Percentiles rank a stretch among this genome's conserved stretches.
These are phyloP conservation scores for Drosophila flavopinicola DNA, from an alignment of 2,888 invertebrate species.

Conservation along the genomic window DNA sequence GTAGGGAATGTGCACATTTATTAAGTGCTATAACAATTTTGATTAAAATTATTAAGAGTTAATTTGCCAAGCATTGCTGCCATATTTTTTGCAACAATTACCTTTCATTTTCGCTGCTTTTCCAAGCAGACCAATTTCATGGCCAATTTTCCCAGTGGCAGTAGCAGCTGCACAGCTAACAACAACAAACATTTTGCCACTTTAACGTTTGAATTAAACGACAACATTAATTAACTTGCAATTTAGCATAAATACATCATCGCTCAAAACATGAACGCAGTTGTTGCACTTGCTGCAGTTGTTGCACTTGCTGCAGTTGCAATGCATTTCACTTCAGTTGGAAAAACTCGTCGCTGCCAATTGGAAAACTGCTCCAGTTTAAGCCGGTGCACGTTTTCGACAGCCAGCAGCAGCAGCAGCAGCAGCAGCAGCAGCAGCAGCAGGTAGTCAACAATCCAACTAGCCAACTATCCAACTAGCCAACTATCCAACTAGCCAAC, in stretches of 20 bases:
- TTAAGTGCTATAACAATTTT: constrained; percentile 1
- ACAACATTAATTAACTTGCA: constrained; percentile 80
- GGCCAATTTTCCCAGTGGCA: constrained; percentile 44
- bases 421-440: constrained; percentile 15
- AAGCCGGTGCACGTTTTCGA: constrained; percentile 77
- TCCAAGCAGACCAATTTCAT: constrained; percentile 51
- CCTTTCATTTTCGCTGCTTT: constrained; percentile 29
- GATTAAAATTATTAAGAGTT: neutral
- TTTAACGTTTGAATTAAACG: constrained; percentile 76
- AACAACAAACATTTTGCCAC: constrained; percentile 69
- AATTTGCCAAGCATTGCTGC: constrained; percentile 2
- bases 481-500: neutral
- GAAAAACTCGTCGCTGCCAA: constrained; percentile 68
- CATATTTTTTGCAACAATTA: neutral
- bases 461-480: constrained; percentile 3
- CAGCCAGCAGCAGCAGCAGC: constrained; percentile 40
- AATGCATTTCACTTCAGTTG: constrained; percentile 66
- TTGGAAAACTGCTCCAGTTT: constrained; percentile 80
- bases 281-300: constrained; percentile 11
- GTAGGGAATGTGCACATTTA: neutral
- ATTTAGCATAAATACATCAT: constrained; percentile 80
- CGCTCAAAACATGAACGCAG: constrained; percentile 61
- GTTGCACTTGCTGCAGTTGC: constrained; percentile 14
- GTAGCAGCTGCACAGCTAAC: constrained; percentile 41
- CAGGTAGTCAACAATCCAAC: constrained; percentile 21